Base-by-base conservation (phyloP, 2,888 invertebrate species). In the Cancer borealis region DNA sequence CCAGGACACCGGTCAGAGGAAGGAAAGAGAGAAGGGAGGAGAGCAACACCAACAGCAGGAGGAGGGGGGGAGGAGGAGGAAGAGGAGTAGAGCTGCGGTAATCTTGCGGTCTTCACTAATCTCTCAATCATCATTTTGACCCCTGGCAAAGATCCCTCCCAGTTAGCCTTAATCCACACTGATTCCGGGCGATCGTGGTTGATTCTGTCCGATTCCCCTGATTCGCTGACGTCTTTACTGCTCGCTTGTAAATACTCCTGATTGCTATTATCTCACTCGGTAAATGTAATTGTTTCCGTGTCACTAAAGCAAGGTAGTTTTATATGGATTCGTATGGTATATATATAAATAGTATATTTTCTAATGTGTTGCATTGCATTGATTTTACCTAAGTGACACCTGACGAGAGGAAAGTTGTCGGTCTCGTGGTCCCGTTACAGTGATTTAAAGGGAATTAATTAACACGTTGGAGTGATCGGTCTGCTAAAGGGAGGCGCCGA, bases 121-220 rank as follows among this genome's bases (percentile, higher is more conserved):
- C 92, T 92, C 88, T 87, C 92, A 92, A 92, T 92, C 92, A 92
- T 92, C 92, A 92, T 92, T 92, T 92, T 92, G 88, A 88, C 87
- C 92, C 92, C 88, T 39, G 88, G 39, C 60, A 60, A 88, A 92
- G 88, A 92, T 92, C 92, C 92, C 60, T 54, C 54, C 88, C 88
- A 92, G 92, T 88, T 88, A 54, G 92, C 39, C 60, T n/a, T 92
- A 92, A 92, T 88, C 88, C 92, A 26, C 88, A 66, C 92, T 60
- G 92, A 92, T 92, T 92, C 88, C 54, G 92, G 60, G 87, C 60
- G 60, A 92, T 88, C 88, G 92, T 88, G 88, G 92, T 49, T 88
- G 54, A 87, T 92, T 92, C 66, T 88, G 46, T 30, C 92, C 45
- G 92, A 92, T 66, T 88, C 60, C 39, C 60, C 66, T 66, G 88